A percentile compares a stretch with the other conserved stretches of the same genome.
These are phyloP conservation scores for Drosophila mercatorum DNA, from an alignment of 2,888 invertebrate species.

Conservation along the genomic window DNA sequence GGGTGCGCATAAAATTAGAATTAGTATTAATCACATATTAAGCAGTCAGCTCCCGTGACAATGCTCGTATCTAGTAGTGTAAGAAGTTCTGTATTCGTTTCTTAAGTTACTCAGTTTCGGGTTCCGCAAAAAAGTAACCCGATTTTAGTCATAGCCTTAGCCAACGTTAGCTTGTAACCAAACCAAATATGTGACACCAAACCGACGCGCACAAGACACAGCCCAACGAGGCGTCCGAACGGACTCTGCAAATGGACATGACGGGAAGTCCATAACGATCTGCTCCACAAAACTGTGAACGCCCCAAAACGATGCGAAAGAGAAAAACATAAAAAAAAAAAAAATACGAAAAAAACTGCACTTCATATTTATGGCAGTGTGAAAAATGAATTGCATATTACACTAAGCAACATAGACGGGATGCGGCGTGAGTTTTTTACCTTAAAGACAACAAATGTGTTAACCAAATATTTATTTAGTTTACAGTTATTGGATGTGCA, in stretches of 20 bases:
- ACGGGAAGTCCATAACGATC: constrained; percentile 69
- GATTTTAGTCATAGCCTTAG: background rate
- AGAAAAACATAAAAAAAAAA: background rate
- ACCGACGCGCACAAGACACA: background rate
- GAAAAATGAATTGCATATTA: constrained; percentile 51
- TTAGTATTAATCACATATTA: background rate
- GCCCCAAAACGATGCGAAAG: constrained; percentile 1
- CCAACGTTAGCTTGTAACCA: background rate
- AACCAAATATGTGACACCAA: background rate
- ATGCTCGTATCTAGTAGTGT: background rate
- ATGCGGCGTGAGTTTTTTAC: background rate
- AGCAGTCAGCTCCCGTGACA: too few species aligned
- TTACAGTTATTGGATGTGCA: background rate
- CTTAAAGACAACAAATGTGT: background rate
- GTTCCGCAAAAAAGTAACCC: background rate
- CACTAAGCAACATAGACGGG: constrained; percentile 38
- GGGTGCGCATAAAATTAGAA: background rate
- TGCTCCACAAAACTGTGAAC: constrained; percentile 27
- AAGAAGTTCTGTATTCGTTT: background rate
- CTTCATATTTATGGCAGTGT: constrained; percentile 59
- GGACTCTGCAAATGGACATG: constrained; percentile 25
- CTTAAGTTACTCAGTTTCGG: background rate
- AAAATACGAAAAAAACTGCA: background rate
- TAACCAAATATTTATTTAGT: constrained; percentile 2
- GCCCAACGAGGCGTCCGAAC: background rate